Evolutionary conservation across 92 coral and sea anemone genomes (phyloP).

Genomic region (Metridium senile): DNA sequence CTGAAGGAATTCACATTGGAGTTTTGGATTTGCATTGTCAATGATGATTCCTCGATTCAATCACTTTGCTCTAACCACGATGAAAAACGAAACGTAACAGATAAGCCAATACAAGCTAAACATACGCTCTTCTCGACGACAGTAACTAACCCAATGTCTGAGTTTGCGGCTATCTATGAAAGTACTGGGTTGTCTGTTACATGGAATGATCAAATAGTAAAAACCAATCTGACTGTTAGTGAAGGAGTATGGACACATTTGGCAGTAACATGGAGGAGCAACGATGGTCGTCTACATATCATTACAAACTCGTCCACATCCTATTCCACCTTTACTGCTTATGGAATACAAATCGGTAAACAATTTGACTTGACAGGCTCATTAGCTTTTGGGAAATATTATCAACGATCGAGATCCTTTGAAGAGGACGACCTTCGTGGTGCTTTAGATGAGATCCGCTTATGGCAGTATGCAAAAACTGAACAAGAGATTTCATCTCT

Average conservation of each 20-base stretch:
- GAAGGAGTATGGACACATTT: conserved; percentile 56
- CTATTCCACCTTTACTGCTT: conserved; percentile 21
- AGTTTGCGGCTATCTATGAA: conserved; percentile 35
- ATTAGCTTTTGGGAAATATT: conserved; percentile 42
- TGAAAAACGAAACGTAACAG: background rate
- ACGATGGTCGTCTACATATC: conserved; percentile 61
- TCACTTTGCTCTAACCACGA: conserved; percentile 24
- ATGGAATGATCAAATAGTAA: conserved; percentile 38
- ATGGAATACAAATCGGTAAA: conserved; percentile 50
- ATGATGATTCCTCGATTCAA: conserved; percentile 14
- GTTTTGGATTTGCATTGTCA: conserved; percentile 50
- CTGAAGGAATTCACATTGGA: conserved; percentile 60
- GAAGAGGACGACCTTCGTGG: conserved; percentile 28
- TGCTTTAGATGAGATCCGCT: conserved; percentile 56
- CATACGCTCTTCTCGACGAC: conserved; percentile 23
- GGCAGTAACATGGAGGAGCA: conserved; percentile 58
- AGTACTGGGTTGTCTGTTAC: conserved; percentile 17
- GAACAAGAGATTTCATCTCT: conserved; percentile 31
- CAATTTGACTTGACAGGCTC: conserved; percentile 38
- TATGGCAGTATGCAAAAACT: conserved; percentile 64
- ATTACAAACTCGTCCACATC: conserved; percentile 8
- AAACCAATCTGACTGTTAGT: conserved; percentile 35
- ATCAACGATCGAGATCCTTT: conserved; percentile 6
- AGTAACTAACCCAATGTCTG: conserved; percentile 9
- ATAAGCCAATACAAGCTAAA: background rate